Conservation (phyloP, 1,140 invertebrate species). For the Pissodes strobi region DNA sequence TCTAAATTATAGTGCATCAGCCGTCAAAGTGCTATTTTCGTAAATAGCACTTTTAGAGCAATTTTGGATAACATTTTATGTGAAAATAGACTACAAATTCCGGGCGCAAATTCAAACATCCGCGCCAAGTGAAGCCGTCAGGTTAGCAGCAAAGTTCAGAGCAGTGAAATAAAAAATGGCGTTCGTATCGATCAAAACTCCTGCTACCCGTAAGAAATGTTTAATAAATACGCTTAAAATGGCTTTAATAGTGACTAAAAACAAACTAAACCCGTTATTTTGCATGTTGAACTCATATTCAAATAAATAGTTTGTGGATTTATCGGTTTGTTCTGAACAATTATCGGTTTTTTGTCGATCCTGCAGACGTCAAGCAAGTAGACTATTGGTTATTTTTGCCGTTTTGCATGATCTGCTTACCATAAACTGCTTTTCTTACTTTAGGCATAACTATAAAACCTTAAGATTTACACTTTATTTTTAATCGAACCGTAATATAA, state of each 20-base stretch:
- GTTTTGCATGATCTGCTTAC: slow-evolving; percentile 23
- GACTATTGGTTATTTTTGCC: slow-evolving; percentile 20
- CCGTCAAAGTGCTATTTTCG: slow-evolving; percentile 6
- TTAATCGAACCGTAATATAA: background rate
- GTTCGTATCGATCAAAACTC: slow-evolving; percentile 46
- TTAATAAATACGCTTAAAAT: slow-evolving; percentile 44
- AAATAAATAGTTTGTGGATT: slow-evolving; percentile 8
- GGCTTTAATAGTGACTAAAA: slow-evolving; percentile 37
- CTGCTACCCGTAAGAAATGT: slow-evolving; percentile 49
- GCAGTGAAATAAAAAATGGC: slow-evolving; percentile 47
- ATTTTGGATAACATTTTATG: background rate
- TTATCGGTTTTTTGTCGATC: slow-evolving; percentile 23
- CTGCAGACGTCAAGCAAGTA: slow-evolving; percentile 39
- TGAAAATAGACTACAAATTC: background rate
- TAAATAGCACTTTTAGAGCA: background rate
- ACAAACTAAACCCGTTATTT: slow-evolving; percentile 32
- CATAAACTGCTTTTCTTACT: background rate
- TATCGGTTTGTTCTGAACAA: slow-evolving; percentile 14
- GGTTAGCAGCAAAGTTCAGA: slow-evolving; percentile 8
- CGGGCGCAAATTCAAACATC: slow-evolving; percentile 2
- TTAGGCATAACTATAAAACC: background rate
- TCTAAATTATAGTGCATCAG: slow-evolving; percentile 11
- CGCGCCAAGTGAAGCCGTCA: background rate
- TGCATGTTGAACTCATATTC: slow-evolving; percentile 35
- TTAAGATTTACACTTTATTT: background rate